phyloP scores from a whole-genome alignment of 2,113 vertebrate genomes.

The Dascyllus trimaculatus region DNA sequence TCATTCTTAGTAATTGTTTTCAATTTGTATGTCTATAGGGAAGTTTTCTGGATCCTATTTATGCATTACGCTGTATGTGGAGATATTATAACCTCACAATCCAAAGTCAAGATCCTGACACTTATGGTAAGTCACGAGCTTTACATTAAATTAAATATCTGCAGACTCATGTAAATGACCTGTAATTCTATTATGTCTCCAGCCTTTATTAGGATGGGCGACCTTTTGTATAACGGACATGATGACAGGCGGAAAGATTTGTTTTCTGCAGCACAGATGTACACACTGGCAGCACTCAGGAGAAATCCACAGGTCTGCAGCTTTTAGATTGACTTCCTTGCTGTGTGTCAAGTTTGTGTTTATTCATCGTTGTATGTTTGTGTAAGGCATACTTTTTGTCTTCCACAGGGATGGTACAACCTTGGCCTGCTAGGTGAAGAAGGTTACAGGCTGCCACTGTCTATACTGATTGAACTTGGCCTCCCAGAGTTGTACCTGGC shows the following conservation, averaged over 20 bases:
- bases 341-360: neutral
- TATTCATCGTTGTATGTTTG: neutral
- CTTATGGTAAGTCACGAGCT: constrained; percentile 76
- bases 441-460: constrained; percentile 75
- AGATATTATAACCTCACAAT: constrained; percentile 85
- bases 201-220: constrained; percentile 86
- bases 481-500: constrained; percentile 72
- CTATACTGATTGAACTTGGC: constrained; percentile 76
- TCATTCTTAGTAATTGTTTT: neutral
- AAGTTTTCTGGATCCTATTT: constrained; percentile 68
- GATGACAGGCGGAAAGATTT: constrained; percentile 63
- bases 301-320: constrained; percentile 83
- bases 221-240: constrained; percentile 77
- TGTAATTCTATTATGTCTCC: neutral
- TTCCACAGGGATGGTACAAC: constrained; percentile 85
- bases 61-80: constrained; percentile 76
- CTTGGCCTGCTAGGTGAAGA: constrained; percentile 84
- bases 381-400: constrained; percentile 14
- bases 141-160: neutral
- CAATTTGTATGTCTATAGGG: constrained; percentile 57
- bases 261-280: constrained; percentile 82
- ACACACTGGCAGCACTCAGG: constrained; percentile 81
- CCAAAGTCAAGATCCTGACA: constrained; percentile 73
- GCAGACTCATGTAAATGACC: neutral
- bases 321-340: constrained; percentile 1